Base-by-base conservation (phyloP, 1,140 invertebrate genomes). In the Calephelis virginiensis region DNA sequence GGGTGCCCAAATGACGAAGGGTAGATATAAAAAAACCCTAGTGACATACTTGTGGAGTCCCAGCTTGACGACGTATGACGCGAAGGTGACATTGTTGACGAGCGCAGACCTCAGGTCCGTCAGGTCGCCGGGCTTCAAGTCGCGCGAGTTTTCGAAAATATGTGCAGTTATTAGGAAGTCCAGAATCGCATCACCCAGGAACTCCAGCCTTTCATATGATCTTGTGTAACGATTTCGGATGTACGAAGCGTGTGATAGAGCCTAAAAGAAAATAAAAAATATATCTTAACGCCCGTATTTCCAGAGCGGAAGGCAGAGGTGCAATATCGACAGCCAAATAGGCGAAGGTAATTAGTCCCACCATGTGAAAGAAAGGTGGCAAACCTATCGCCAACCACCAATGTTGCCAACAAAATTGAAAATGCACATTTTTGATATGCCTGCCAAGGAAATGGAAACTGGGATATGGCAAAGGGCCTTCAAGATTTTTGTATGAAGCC, bases 1-100 rank as follows among this genome's bases (percentile, higher is more conserved):
- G 28, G 28, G 28, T 3, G 3, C 28, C 28, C 28, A 3, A 28
- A 28, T 28, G 5, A 28, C 0, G 17, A 17, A 3, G 28, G 1
- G 28, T 3, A 28, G 28, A 17, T 17, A 5, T 0, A 40, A 40
- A 40, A 40, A 40, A 40, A 40, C 8, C 17, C 17, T 1, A 17
- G 17, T 17, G 17, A 17, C 17, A 17, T 59, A 90, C 88, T 94
- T 95, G 76, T 97, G 96, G 37, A 97, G 94, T 11, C 95, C 94
- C 88, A 96, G 94, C 71, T 96, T 94, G n/a, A 99, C 97, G 60
- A 96, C 93, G 45, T 98, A 92, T 47, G 96, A 96, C 0, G 97
- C 97, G 85, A 99, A 98, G 0, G 97, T 99, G 63, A 96, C 95
- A 81, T 99, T 99, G 82, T 99, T 99, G 0, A 99, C 98, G 0